phyloP scores from a whole-genome alignment of 2,797 vertebrate species.

The Micropoecilia bifurca region DNA sequence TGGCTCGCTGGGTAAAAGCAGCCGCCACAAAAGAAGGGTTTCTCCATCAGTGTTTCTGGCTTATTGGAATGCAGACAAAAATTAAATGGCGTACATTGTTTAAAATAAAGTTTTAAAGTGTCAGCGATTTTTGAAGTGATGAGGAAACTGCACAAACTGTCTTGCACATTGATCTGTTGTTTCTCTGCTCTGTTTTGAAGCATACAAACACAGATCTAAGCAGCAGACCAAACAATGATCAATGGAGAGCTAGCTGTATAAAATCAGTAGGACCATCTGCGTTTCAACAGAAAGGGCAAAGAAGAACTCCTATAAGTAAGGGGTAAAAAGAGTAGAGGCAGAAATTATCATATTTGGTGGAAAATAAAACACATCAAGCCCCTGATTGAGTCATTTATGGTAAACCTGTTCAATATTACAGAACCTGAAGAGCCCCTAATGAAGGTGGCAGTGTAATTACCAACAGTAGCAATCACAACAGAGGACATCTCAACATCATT shows the following conservation, averaged over 20 bases:
- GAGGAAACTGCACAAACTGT: background rate
- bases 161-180: conserved; percentile 31
- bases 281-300: background rate
- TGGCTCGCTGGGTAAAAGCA: conserved; percentile 34
- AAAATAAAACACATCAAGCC: conserved; percentile 12
- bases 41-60: conserved; percentile 21
- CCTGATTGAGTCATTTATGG: conserved; percentile 24
- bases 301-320: conserved; percentile 10
- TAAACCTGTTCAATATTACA: conserved; percentile 11
- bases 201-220: conserved; percentile 16
- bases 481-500: conserved; percentile 18
- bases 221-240: conserved; percentile 24
- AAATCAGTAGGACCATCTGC: conserved; percentile 3
- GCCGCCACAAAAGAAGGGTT: conserved; percentile 29
- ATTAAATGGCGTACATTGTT: conserved; percentile 18
- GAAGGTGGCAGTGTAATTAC: conserved; percentile 40
- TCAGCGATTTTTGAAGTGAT: background rate
- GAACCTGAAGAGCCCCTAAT: conserved; percentile 1
- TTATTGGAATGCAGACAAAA: conserved; percentile 14
- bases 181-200: conserved; percentile 32
- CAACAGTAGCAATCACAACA: conserved; percentile 16
- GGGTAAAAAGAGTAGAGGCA: background rate
- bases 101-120: background rate
- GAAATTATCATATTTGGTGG: background rate
- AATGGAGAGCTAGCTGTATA: conserved; percentile 9